Conservation (phyloP, 2,113 vertebrate species). For the Ascaphus truei region DNA sequence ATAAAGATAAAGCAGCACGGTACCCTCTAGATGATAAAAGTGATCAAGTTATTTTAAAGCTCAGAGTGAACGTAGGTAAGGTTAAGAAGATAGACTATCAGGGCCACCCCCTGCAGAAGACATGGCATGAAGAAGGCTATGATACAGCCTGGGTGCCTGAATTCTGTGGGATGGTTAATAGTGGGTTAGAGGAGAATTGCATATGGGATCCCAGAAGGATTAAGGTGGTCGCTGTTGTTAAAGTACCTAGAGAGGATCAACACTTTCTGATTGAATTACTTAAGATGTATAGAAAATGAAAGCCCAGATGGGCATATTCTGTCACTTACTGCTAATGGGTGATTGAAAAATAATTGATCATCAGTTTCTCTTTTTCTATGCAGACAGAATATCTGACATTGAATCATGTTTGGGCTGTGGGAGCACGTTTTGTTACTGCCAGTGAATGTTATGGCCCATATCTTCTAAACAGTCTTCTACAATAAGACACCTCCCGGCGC, state of each 20-base stretch:
- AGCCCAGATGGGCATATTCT: too few relatives aligned
- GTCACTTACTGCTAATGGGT: too few relatives aligned
- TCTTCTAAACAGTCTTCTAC: too few relatives aligned
- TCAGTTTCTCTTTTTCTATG: too few relatives aligned
- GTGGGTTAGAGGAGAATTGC: neutral
- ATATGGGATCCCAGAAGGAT: constrained; percentile 1
- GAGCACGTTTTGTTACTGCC: too few relatives aligned
- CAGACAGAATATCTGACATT: too few relatives aligned
- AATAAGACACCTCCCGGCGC: too few relatives aligned
- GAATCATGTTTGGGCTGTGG: too few relatives aligned
- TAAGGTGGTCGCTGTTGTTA: neutral
- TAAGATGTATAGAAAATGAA: too few relatives aligned
- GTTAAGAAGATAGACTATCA: neutral
- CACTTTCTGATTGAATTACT: too few relatives aligned
- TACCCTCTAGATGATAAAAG: neutral
- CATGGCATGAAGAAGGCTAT: neutral
- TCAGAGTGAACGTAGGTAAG: constrained; percentile 6
- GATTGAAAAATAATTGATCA: too few relatives aligned
- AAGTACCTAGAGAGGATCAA: neutral
- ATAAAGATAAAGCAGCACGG: neutral
- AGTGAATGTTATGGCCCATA: too few relatives aligned
- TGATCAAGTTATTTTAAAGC: neutral
- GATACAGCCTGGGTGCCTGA: neutral
- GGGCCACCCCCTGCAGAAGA: neutral
- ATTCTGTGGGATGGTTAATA: neutral